Evolutionary conservation across 1,140 invertebrate species (phyloP).

Genomic region (Meloidogyne hapla): DNA sequence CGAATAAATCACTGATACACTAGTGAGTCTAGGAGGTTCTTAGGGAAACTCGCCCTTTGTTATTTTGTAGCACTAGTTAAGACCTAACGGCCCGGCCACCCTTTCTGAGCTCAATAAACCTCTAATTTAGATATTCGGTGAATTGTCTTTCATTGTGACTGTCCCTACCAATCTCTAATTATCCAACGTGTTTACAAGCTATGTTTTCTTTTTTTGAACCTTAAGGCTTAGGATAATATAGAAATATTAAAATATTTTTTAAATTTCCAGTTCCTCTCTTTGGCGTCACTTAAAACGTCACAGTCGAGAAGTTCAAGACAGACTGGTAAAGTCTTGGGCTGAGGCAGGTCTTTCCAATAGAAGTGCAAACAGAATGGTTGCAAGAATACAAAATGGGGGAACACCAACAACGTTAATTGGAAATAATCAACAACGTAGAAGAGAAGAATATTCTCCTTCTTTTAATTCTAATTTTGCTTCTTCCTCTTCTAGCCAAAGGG

Average conservation of each 20-base stretch:
- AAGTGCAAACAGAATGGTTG: neutral
- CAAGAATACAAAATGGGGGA: conserved; percentile 1
- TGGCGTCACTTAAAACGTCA: conserved; percentile 29
- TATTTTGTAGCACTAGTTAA: too few relatives aligned
- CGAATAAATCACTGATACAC: too few relatives aligned
- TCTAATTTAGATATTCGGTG: too few relatives aligned
- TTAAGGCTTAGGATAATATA: neutral
- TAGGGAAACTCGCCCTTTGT: too few relatives aligned
- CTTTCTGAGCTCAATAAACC: too few relatives aligned
- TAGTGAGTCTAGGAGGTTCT: too few relatives aligned
- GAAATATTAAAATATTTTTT: neutral
- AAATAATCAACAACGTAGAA: neutral
- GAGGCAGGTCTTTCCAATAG: neutral
- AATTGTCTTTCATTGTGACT: too few relatives aligned
- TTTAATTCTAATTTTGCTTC: neutral
- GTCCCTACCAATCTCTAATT: too few relatives aligned
- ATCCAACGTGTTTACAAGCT: too few relatives aligned
- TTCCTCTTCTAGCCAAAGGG: neutral
- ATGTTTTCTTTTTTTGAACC: too few relatives aligned
- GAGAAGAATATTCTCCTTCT: neutral
- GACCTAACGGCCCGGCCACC: too few relatives aligned
- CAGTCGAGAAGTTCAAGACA: neutral
- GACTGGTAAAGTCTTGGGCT: conserved; percentile 11
- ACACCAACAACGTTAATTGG: conserved; percentile 2
- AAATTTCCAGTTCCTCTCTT: conserved; percentile 16